These are phyloP conservation scores for Colostygia pectinataria DNA, from an alignment of 2,888 invertebrate species.

Conservation along the genomic window DNA sequence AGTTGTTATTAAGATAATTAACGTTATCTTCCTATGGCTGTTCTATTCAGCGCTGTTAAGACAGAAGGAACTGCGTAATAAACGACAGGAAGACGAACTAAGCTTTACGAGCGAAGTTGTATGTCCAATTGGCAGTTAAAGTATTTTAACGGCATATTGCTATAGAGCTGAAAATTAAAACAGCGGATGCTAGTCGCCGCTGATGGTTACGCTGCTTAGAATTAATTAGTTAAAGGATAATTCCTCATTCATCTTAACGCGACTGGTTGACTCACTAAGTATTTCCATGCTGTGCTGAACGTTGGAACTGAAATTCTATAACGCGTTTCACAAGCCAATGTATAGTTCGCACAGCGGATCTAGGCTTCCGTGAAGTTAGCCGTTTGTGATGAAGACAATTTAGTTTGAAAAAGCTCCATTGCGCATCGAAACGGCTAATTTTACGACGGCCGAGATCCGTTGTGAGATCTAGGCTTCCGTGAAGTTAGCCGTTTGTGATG, in stretches of 20 bases:
- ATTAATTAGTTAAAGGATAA: slow-evolving; percentile 67
- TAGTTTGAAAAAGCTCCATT: too few relatives aligned
- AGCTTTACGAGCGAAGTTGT: slow-evolving; percentile 67
- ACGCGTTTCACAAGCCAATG: too few relatives aligned
- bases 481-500: too few relatives aligned
- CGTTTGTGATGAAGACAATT: too few relatives aligned
- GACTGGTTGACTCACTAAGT: slow-evolving; percentile 48
- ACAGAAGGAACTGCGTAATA: slow-evolving; percentile 58
- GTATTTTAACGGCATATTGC: slow-evolving; percentile 67
- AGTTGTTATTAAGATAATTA: slow-evolving; percentile 40
- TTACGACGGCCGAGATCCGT: too few relatives aligned
- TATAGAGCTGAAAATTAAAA: slow-evolving; percentile 63
- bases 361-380: too few relatives aligned
- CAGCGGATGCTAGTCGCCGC: slow-evolving; percentile 52
- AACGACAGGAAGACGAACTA: slow-evolving; percentile 62
- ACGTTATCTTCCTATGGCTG: slow-evolving; percentile 31
- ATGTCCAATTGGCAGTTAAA: slow-evolving; percentile 66
- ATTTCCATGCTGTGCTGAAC: slow-evolving; percentile 59
- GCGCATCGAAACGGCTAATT: too few relatives aligned
- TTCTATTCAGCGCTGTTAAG: slow-evolving; percentile 41
- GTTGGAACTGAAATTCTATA: slow-evolving; percentile 56
- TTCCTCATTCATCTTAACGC: slow-evolving; percentile 70
- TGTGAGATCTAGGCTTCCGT: too few relatives aligned
- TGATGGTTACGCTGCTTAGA: slow-evolving; percentile 45
- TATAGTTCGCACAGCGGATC: too few relatives aligned